Evolutionary conservation across 2,888 invertebrate species (phyloP), one percentile per base, ranked within the genome.

Genomic region (Thereva nobilitata): DNA sequence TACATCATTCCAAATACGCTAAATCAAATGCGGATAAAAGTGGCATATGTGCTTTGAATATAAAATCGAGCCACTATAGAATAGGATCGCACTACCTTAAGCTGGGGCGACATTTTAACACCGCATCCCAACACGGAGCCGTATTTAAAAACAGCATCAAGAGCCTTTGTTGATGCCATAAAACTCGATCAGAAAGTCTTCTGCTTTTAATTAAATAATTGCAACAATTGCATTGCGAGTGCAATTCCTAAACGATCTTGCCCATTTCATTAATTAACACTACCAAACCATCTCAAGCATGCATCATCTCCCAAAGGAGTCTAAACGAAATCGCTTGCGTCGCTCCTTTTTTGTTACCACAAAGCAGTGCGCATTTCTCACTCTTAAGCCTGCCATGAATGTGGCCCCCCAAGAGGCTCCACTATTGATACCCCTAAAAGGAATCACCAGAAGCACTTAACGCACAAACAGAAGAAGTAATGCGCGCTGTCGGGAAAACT

Each of bases 201-300:
- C 40, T 65, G 41, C 54, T 47, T 65, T 65, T 65, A 68, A 68
- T 68, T 68, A 68, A 68, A 64, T 68, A 68, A 68, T 68, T 68
- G 68, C 66, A 68, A 68, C 63, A 68, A 68, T 68, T 68, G 68
- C 49, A 55, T 55, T 65, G 61, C 61, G 61, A 23, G 23, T 23
- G 23, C 23, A 23, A 23, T 57, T 67, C 40, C 57, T 42, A 57
- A 64, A 55, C 67, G 64, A 68, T 66, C 66, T 59, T 66, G 37
- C 66, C 68, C 53, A 68, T 68, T 59, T 66, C 68, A 66, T 56
- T 66, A 57, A 68, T 68, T 68, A 66, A 68, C 68, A 68, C 68
- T 66, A 63, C 54, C 49, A 55, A 68, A 68, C 55, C 54, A 68
- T 66, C 50, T 38, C 37, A 61, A 38, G 66, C 40, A 66, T 65